Conservation (phyloP, 2,888 invertebrate species). For the Archaeoteleia sp. region DNA sequence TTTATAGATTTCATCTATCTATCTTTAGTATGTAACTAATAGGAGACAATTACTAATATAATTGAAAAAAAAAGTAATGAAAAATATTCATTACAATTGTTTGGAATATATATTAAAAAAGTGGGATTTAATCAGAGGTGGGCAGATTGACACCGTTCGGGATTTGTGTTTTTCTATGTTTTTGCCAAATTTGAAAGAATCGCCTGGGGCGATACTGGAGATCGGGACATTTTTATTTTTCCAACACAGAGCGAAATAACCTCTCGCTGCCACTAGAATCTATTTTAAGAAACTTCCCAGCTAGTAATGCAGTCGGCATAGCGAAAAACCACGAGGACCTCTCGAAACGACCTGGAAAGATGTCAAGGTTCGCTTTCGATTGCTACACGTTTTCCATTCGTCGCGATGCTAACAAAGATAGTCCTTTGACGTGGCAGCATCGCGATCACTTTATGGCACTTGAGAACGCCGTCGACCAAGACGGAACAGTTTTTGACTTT, state of each 20-base stretch:
- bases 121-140: too few species aligned
- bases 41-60: too few species aligned
- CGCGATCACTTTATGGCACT: conserved; percentile 3
- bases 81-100: too few species aligned
- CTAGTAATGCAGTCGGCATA: conserved; percentile 60
- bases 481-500: not conserved
- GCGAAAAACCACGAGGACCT: conserved; percentile 58
- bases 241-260: conserved; percentile 53
- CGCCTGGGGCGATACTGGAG: conserved; percentile 25
- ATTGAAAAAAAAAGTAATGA: too few species aligned
- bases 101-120: too few species aligned
- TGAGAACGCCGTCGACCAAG: conserved; percentile 1
- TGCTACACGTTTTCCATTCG: conserved; percentile 31
- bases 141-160: too few species aligned
- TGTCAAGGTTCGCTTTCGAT: conserved; percentile 71
- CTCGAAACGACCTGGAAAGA: conserved; percentile 61
- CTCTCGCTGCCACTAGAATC: conserved; percentile 61
- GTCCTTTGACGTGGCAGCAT: conserved; percentile 28
- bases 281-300: conserved; percentile 68
- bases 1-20: too few species aligned
- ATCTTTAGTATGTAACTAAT: too few species aligned
- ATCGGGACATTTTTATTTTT: conserved; percentile 32
- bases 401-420: conserved; percentile 19
- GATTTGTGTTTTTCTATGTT: too few species aligned
- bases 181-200: conserved; percentile 36